These are phyloP conservation scores for Mythimna vitellina DNA, from an alignment of 2,888 invertebrate species.

Conservation along the genomic window DNA sequence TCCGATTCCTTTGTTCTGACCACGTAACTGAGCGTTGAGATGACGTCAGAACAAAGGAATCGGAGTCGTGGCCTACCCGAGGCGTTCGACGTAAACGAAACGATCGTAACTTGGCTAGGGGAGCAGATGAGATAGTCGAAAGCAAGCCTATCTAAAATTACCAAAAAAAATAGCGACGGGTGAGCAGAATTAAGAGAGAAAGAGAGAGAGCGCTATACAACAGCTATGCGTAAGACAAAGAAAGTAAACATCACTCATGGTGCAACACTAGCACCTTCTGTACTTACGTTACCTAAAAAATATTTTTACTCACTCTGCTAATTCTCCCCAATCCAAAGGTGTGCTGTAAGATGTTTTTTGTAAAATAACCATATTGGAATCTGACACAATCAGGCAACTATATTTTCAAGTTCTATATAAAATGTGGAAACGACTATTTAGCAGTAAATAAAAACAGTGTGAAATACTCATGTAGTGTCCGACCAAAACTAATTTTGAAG, in stretches of 20 bases:
- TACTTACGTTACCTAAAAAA: conserved; percentile 7
- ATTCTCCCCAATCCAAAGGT: background rate
- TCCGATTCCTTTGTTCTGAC: no score
- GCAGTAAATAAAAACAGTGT: no score
- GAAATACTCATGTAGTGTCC: no score
- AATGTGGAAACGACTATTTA: no score
- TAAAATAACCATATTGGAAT: background rate
- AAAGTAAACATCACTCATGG: conserved; percentile 11
- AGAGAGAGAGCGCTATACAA: conserved; percentile 6
- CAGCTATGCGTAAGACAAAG: conserved; percentile 18
- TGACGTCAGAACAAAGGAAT: no score
- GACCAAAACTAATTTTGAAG: no score
- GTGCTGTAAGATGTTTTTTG: background rate
- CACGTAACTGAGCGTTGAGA: no score
- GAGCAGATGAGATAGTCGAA: background rate
- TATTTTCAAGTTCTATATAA: no score
- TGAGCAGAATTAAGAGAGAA: conserved; percentile 59
- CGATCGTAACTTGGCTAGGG: no score
- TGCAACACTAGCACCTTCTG: background rate
- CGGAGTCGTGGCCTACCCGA: no score
- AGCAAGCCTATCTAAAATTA: no score
- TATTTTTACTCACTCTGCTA: background rate
- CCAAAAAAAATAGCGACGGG: background rate
- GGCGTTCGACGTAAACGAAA: no score
- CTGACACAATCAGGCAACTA: background rate